A percentile compares a stretch with the other conserved stretches of the same genome.
phyloP scores from a whole-genome alignment of 2,113 vertebrate genomes.

The Climacteris rufus region DNA sequence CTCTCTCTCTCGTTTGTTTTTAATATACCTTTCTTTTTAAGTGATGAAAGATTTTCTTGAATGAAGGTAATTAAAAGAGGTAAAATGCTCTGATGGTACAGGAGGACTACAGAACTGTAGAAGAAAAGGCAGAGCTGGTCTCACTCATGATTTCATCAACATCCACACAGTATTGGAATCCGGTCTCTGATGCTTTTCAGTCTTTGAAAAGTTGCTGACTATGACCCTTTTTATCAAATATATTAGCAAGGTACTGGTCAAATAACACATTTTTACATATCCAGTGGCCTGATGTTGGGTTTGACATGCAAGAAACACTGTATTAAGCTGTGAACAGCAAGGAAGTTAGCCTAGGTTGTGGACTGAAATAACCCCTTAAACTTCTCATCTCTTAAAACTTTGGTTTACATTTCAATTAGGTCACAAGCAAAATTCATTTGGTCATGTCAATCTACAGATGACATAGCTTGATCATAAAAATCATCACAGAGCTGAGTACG shows the following conservation, averaged over 20 bases:
- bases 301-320: neutral
- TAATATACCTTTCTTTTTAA: neutral
- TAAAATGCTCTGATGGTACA: neutral
- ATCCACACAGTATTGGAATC: neutral
- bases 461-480: slow-evolving; percentile 41
- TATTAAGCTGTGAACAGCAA: neutral
- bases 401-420: slow-evolving; percentile 18
- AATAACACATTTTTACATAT: neutral
- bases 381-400: slow-evolving; percentile 32
- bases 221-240: slow-evolving; percentile 17
- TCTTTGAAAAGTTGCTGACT: neutral
- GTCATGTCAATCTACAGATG: slow-evolving; percentile 15
- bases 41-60: neutral
- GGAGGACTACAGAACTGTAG: neutral
- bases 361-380: slow-evolving; percentile 1
- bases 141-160: neutral
- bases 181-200: neutral
- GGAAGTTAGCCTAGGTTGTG: neutral
- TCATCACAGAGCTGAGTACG: neutral
- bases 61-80: neutral
- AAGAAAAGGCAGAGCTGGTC: neutral
- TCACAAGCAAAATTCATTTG: slow-evolving; percentile 26
- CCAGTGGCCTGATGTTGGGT: neutral
- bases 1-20: neutral
- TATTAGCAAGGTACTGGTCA: neutral